phyloP scores from a whole-genome alignment of 2,113 vertebrate genomes.

The Azemiops feae region DNA sequence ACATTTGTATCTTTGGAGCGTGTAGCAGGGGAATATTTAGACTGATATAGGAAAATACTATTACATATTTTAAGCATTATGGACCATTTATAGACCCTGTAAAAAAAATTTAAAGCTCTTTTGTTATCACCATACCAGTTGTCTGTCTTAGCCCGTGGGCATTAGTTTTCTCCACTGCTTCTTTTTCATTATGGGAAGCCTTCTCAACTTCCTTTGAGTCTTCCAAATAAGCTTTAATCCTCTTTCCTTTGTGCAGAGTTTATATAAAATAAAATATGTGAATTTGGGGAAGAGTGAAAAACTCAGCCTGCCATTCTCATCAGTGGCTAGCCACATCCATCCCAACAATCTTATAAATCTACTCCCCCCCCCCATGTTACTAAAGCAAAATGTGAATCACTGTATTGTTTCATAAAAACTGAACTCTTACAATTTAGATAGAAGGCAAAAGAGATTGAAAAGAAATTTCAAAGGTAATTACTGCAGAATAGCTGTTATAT shows the following conservation, averaged over 20 bases:
- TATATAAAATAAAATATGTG: not conserved
- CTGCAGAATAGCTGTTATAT: not conserved
- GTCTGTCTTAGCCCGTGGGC: no score
- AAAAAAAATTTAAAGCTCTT: not conserved
- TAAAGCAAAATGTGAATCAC: conserved; percentile 3
- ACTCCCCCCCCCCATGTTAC: not conserved
- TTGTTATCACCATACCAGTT: not conserved
- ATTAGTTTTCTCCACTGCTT: not conserved
- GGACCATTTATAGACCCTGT: not conserved
- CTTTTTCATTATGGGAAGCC: not conserved
- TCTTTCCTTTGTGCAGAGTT: not conserved
- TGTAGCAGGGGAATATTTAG: not conserved
- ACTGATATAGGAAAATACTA: not conserved
- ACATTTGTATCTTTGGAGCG: not conserved
- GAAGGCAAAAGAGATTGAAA: not conserved
- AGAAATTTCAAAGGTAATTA: not conserved
- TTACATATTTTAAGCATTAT: not conserved
- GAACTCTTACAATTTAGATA: accelerated
- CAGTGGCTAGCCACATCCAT: not conserved
- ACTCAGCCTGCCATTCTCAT: not conserved
- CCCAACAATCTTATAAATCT: not conserved
- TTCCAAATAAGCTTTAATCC: not conserved
- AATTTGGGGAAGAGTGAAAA: not conserved
- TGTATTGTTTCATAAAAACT: not conserved
- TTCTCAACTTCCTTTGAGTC: not conserved